Conservation (phyloP, 2,113 vertebrate genomes). For the Leucopsar rothschildi region DNA sequence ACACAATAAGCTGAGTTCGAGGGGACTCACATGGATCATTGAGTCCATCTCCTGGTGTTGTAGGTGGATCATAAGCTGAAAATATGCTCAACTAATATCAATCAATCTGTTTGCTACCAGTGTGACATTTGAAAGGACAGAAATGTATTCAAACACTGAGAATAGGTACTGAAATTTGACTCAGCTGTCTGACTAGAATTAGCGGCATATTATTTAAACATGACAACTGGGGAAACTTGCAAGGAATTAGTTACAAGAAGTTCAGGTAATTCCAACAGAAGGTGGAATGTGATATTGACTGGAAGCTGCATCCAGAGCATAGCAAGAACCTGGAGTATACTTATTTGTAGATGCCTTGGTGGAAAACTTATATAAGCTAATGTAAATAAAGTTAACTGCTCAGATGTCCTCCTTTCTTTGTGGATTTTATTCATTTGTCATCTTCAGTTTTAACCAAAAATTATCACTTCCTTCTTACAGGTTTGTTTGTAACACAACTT, state of each 20-base stretch:
- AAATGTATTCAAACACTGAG: not conserved
- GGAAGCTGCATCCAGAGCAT: not conserved
- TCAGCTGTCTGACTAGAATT: not conserved
- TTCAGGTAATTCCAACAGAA: not conserved
- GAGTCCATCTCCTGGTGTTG: not conserved
- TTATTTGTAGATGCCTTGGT: not conserved
- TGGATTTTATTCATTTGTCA: not conserved
- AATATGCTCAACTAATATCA: not conserved
- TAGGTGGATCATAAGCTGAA: not conserved
- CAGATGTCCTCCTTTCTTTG: not conserved
- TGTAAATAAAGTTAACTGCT: not conserved
- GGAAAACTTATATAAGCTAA: not conserved
- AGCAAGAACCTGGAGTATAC: not conserved
- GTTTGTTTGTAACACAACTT: not conserved
- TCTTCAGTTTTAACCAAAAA: not conserved
- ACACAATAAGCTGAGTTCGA: not conserved
- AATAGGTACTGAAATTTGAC: not conserved
- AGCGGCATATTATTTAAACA: not conserved
- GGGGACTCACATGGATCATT: not conserved
- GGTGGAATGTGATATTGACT: not conserved
- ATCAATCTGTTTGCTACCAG: not conserved
- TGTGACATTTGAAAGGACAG: not conserved
- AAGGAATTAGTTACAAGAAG: not conserved
- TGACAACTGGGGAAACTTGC: not conserved
- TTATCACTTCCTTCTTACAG: not conserved